Evolutionary conservation across 2,888 invertebrate genomes (phyloP).

Genomic region (Drosophila koepferae): DNA sequence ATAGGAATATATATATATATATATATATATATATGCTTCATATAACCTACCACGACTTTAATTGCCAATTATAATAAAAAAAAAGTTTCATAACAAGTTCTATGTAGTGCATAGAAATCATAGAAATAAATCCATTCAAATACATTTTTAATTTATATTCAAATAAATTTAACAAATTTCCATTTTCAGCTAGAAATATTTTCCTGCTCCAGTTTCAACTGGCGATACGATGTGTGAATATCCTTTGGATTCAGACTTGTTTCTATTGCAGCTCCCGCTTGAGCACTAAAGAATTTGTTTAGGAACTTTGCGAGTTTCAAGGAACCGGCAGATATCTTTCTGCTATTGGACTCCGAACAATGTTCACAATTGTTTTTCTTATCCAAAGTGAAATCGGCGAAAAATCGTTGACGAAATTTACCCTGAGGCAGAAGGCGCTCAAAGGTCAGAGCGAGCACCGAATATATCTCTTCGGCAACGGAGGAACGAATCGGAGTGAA

Average conservation of each 20-base stretch:
- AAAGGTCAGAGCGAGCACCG: constrained; percentile 86
- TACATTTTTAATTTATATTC: neutral
- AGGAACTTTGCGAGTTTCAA: constrained; percentile 52
- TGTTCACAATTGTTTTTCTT: constrained; percentile 34
- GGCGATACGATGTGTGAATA: neutral
- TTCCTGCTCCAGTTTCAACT: neutral
- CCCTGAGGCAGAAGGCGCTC: constrained; percentile 84
- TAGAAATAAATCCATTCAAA: no score
- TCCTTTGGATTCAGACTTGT: neutral
- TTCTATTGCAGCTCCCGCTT: constrained; percentile 66
- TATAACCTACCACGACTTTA: no score
- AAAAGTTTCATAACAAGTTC: no score
- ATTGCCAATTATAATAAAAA: no score
- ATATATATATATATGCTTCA: no score
- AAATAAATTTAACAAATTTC: neutral
- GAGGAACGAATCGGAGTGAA: constrained; percentile 86
- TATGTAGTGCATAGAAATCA: no score
- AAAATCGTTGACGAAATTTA: constrained; percentile 86
- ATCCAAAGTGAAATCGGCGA: constrained; percentile 81
- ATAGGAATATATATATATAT: no score
- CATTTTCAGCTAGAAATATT: neutral
- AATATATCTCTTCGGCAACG: constrained; percentile 87
- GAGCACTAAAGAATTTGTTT: constrained; percentile 77
- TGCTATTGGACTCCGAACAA: constrained; percentile 13
- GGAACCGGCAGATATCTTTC: constrained; percentile 20